Percentiles rank a stretch among this genome's conserved stretches.
These are phyloP conservation scores for Dryococelus australis DNA, from an alignment of 2,888 invertebrate genomes.

Conservation along the genomic window DNA sequence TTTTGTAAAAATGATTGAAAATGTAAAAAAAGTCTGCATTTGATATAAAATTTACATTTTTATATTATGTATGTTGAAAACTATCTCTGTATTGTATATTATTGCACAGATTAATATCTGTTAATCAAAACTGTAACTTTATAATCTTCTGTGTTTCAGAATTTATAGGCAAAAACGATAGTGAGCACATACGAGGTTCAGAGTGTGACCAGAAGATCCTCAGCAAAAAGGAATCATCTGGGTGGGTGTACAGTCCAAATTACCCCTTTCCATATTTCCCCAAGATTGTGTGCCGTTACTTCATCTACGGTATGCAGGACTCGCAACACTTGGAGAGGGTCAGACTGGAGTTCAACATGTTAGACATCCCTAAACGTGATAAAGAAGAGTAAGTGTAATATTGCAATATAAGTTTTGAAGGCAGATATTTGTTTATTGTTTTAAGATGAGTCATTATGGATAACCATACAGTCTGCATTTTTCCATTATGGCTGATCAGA, in stretches of 20 bases:
- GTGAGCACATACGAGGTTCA: slow-evolving; percentile 94
- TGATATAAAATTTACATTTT: too few relatives aligned
- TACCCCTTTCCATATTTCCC: slow-evolving; percentile 95
- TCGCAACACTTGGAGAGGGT: slow-evolving; percentile 95
- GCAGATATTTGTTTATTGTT: too few relatives aligned
- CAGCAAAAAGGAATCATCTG: slow-evolving; percentile 91
- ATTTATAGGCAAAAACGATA: slow-evolving; percentile 92
- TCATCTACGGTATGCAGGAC: slow-evolving; percentile 98
- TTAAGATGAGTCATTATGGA: too few relatives aligned
- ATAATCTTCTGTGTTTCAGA: slow-evolving; percentile 62
- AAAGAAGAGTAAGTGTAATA: slow-evolving; percentile 77
- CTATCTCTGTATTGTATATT: too few relatives aligned
- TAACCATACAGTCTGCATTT: too few relatives aligned
- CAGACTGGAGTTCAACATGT: slow-evolving; percentile 84
- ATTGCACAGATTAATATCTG: too few relatives aligned
- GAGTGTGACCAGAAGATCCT: slow-evolving; percentile 99
- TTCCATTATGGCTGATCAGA: too few relatives aligned
- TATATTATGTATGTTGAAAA: too few relatives aligned
- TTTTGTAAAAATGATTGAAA: neutral
- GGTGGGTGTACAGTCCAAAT: slow-evolving; percentile 94
- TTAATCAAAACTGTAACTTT: too few relatives aligned
- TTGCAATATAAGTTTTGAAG: neutral
- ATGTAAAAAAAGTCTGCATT: neutral
- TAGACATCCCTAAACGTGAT: slow-evolving; percentile 88
- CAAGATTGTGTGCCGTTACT: slow-evolving; percentile 96